phyloP scores from a whole-genome alignment of 2,113 vertebrate species.

The Rousettus leschenaultii region DNA sequence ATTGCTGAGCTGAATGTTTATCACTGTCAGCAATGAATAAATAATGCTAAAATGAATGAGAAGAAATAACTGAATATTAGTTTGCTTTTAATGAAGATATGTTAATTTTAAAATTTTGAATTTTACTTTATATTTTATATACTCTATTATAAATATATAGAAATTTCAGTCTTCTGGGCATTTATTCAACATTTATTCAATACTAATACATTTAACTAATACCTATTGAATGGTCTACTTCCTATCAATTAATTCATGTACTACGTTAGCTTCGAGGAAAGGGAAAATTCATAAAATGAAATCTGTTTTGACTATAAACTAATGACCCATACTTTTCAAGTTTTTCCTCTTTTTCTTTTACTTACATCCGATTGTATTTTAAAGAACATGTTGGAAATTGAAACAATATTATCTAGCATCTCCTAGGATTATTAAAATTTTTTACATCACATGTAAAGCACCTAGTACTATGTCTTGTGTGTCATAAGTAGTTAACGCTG shows the following conservation, averaged over 20 bases:
- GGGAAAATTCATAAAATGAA: neutral
- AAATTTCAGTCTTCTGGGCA: neutral
- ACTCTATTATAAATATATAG: neutral
- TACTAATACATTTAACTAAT: neutral
- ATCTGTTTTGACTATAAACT: neutral
- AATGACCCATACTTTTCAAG: neutral
- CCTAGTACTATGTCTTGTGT: neutral
- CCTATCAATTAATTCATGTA: neutral
- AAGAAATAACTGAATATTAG: neutral
- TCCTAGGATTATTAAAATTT: neutral
- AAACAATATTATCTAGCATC: neutral
- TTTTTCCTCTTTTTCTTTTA: neutral
- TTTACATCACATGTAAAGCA: neutral
- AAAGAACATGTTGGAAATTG: neutral
- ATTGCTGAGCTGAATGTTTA: constrained; percentile 37
- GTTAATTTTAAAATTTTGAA: neutral
- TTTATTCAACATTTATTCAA: neutral
- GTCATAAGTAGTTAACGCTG: neutral
- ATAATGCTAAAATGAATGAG: neutral
- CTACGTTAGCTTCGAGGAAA: neutral
- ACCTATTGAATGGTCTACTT: neutral
- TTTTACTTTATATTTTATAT: neutral
- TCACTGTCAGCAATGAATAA: constrained; percentile 24
- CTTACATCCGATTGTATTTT: neutral
- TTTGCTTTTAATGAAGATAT: constrained; percentile 25